Base-by-base conservation (phyloP, 2,797 vertebrate species). In the Myoxocephalus aenaeus region DNA sequence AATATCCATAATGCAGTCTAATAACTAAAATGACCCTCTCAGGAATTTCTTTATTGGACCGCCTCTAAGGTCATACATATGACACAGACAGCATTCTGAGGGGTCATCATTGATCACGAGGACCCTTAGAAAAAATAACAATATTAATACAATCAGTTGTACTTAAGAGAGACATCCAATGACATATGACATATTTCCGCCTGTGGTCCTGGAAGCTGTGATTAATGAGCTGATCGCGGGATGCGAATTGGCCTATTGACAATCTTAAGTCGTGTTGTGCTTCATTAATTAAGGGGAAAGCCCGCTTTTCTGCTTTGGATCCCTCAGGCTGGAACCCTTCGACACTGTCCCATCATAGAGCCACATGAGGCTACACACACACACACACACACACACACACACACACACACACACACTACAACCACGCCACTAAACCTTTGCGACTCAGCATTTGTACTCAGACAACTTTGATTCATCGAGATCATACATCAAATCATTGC, bases 141-240 rank as follows among this genome's bases (percentile, higher is more conserved):
- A 77, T 69, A 87, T 81, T 70, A 77, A 79, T 79, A 73, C 17
- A 64, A 86, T 86, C 85, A 75, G 51, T 85, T 80, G 51, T 80
- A 64, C 50, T 85, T 71, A 29, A 61, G 9, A 73, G 25, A n/a
- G 73, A 18, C 64, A 18, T 71, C 68, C 29, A 62, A 80, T 74
- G 79, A 79, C 63, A 67, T 65, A 20, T 74, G 59, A 73, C 53
- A 44, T 64, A 66, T 82, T 61, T 83, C 25, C 58, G 81, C 71
- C 76, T 48, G 53, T 73, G 76, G 69, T 75, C 71, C 42, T 83
- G 75, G 85, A 73, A 74, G 72, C 77, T 78, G 83, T 95, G 93
- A 95, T 95, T 86, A 93, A 95, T 95, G 92, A 90, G 81, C 69
- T 69, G 75, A 84, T 82, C 51, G 2, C 5, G 3, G 22, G 57